These are phyloP conservation scores for Elachura formosa DNA, from an alignment of 2,113 vertebrate species.

Conservation along the genomic window DNA sequence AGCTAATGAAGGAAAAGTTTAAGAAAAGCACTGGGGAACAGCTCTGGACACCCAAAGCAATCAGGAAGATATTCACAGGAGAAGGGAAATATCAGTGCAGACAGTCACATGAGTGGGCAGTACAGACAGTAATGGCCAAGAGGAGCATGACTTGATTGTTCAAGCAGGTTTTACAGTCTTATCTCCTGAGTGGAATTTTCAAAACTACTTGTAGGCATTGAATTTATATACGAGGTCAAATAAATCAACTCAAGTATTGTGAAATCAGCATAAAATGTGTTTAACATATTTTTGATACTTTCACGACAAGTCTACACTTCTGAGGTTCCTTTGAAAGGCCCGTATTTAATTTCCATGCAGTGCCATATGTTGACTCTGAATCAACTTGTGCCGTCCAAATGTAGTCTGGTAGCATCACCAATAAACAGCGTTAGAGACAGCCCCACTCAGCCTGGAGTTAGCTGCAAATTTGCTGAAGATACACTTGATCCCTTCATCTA, in stretches of 20 bases:
- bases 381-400: not conserved
- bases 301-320: not conserved
- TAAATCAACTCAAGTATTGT: not conserved
- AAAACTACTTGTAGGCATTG: not conserved
- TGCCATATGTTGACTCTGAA: not conserved
- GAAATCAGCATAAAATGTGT: not conserved
- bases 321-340: not conserved
- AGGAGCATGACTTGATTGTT: not conserved
- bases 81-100: not conserved
- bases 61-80: not conserved
- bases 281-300: not conserved
- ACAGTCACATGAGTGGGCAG: not conserved
- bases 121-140: not conserved
- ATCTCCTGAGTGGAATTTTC: not conserved
- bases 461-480: not conserved
- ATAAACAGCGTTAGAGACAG: not conserved
- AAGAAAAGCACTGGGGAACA: not conserved
- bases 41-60: not conserved
- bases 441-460: not conserved
- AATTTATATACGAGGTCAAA: not conserved
- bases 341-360: not conserved
- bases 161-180: not conserved
- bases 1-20: constrained; percentile 32
- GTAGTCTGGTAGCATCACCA: not conserved
- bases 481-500: not conserved